phyloP scores from a whole-genome alignment of 2,888 invertebrate species.

The Epistrophella euchroma region DNA sequence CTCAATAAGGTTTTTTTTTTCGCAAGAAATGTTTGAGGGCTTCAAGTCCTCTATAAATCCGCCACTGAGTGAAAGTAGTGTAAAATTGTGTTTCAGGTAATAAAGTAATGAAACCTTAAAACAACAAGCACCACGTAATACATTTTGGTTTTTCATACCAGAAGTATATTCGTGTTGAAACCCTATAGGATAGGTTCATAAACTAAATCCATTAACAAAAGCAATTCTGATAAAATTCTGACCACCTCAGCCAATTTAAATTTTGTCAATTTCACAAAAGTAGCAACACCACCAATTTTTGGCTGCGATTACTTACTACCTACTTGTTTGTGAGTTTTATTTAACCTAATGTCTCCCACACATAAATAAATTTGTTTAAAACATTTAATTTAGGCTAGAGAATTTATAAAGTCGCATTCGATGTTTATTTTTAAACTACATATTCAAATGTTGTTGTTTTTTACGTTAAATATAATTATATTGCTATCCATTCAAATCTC shows the following conservation, averaged over 20 bases:
- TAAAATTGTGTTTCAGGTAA: constrained; percentile 5
- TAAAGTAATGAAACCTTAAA: too few relatives aligned
- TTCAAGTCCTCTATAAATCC: neutral
- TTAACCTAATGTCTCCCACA: neutral
- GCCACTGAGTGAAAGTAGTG: neutral
- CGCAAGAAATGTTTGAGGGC: neutral
- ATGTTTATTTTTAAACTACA: neutral
- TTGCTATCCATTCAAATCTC: neutral
- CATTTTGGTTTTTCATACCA: neutral
- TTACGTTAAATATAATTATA: neutral
- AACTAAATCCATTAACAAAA: neutral
- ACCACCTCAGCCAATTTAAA: neutral
- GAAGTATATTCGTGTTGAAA: neutral
- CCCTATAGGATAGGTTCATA: neutral
- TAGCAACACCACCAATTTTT: neutral
- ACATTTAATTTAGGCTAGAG: neutral
- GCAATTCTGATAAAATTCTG: neutral
- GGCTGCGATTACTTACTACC: neutral
- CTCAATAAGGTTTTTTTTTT: neutral
- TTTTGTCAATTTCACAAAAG: neutral
- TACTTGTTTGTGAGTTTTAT: neutral
- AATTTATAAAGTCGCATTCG: neutral
- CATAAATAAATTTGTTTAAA: neutral
- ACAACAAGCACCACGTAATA: neutral
- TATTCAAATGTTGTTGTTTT: too few relatives aligned